Conservation (phyloP, 2,113 vertebrate genomes). For the Corynorhinus townsendii region DNA sequence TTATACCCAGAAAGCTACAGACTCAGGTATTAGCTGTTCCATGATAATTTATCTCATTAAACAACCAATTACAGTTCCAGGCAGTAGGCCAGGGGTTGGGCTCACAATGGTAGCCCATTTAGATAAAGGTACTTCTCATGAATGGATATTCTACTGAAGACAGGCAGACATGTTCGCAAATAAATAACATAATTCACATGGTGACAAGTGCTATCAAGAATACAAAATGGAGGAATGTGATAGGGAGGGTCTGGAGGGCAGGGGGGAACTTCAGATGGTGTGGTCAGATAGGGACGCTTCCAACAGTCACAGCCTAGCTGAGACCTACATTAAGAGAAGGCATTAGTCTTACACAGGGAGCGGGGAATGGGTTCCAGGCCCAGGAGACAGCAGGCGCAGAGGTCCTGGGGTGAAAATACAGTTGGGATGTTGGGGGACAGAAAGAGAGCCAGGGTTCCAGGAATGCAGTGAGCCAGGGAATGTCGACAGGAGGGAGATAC, state of each 20-base stretch:
- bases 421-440: background rate
- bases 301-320: background rate
- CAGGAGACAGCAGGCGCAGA: background rate
- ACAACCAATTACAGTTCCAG: background rate
- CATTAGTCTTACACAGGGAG: background rate
- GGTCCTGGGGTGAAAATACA: background rate
- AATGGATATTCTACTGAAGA: background rate
- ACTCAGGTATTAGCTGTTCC: background rate
- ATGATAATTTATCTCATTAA: constrained; percentile 8
- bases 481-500: background rate
- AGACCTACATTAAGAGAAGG: background rate
- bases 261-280: background rate
- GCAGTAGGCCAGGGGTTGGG: background rate
- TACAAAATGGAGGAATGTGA: background rate
- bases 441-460: background rate
- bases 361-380: background rate
- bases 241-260: background rate
- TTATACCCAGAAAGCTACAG: background rate
- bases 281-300: background rate
- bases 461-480: background rate
- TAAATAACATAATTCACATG: background rate
- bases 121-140: background rate
- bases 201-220: background rate
- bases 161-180: background rate
- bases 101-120: background rate